These are phyloP conservation scores for Castor canadensis DNA, from an alignment of 2,113 vertebrate genomes.

Conservation along the genomic window DNA sequence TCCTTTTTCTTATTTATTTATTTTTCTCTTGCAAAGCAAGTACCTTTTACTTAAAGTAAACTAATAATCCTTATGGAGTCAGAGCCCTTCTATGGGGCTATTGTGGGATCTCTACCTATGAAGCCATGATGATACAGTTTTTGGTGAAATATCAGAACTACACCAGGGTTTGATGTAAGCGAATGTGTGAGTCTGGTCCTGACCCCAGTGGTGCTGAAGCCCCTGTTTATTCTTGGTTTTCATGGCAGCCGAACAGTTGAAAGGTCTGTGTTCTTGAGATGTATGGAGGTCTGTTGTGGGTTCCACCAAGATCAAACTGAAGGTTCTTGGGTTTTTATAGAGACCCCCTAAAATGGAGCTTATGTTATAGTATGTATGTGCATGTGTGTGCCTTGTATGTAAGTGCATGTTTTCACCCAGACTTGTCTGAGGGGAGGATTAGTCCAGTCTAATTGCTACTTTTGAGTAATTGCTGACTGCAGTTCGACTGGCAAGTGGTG, in stretches of 20 bases:
- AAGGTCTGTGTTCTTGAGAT: background rate
- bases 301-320: background rate
- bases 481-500: background rate
- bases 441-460: background rate
- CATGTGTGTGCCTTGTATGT: background rate
- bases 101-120: background rate
- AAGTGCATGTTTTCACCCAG: background rate
- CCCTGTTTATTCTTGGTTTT: background rate
- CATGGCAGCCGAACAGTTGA: background rate
- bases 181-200: background rate
- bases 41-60: background rate
- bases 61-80: background rate
- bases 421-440: background rate
- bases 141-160: background rate
- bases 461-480: conserved; percentile 38
- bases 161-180: background rate
- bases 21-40: background rate
- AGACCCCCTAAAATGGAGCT: background rate
- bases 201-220: background rate
- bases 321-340: background rate
- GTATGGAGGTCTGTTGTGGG: background rate
- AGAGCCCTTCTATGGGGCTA: background rate
- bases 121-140: background rate
- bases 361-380: background rate
- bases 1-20: background rate